phyloP scores from a whole-genome alignment of 1,140 invertebrate genomes.

The Apis laboriosa region DNA sequence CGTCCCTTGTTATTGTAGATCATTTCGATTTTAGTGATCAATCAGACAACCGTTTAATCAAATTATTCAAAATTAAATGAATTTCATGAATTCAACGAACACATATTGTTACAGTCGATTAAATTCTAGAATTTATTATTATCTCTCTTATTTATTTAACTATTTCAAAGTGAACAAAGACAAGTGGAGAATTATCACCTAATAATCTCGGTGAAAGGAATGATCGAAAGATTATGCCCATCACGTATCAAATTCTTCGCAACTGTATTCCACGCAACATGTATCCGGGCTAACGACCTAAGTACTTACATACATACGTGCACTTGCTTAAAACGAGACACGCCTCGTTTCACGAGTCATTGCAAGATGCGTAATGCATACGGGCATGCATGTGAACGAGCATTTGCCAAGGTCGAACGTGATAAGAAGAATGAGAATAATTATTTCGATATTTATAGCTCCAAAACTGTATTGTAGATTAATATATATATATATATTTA shows the following conservation, averaged over 20 bases:
- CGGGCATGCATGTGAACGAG: not conserved
- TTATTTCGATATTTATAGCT: not conserved
- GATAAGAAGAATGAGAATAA: not conserved
- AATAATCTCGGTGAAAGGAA: not conserved
- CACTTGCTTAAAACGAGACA: not conserved
- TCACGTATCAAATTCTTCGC: conserved; percentile 17
- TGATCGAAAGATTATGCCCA: not conserved
- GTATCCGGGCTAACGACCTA: conserved; percentile 31
- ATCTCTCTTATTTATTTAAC: too few species aligned
- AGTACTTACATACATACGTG: not conserved
- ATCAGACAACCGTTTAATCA: too few species aligned
- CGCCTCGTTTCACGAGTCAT: conserved; percentile 3
- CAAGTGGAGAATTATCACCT: not conserved
- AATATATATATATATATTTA: too few species aligned
- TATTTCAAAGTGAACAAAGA: not conserved
- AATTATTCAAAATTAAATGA: too few species aligned
- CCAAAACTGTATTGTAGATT: too few species aligned
- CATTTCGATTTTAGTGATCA: too few species aligned
- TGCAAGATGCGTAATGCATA: conserved; percentile 9
- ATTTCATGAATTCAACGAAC: too few species aligned
- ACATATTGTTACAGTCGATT: too few species aligned
- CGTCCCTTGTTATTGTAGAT: too few species aligned
- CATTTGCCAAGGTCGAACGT: conserved; percentile 24
- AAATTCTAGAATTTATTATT: not conserved
- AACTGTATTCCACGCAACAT: not conserved